Evolutionary conservation across 2,113 vertebrate species (phyloP).

Genomic region (Peromyscus californicus): DNA sequence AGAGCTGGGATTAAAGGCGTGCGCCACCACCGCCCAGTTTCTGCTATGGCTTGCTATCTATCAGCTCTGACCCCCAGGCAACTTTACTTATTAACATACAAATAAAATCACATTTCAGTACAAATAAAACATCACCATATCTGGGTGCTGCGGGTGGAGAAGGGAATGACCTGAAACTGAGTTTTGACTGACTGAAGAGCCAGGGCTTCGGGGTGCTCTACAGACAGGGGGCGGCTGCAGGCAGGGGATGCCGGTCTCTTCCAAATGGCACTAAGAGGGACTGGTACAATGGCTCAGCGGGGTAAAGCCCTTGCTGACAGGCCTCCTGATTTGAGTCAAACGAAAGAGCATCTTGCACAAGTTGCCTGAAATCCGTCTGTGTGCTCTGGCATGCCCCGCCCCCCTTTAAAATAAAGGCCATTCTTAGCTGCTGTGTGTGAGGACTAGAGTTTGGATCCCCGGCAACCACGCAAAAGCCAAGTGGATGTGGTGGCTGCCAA

Average conservation of each 20-base stretch:
- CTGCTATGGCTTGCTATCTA: too few relatives aligned
- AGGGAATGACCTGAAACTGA: neutral
- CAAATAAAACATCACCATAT: too few relatives aligned
- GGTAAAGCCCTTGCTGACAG: neutral
- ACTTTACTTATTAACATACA: too few relatives aligned
- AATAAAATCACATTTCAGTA: too few relatives aligned
- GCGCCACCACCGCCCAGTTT: too few relatives aligned
- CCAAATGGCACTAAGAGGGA: neutral
- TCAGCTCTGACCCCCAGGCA: too few relatives aligned
- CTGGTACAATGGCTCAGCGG: too few relatives aligned
- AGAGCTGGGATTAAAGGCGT: too few relatives aligned
- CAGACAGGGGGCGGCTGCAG: rapidly evolving
- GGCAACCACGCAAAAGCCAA: neutral
- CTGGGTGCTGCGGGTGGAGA: neutral
- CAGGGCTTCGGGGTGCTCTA: neutral
- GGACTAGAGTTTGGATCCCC: neutral
- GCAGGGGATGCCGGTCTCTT: neutral
- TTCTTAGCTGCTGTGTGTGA: neutral
- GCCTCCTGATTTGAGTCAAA: neutral
- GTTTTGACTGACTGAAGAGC: neutral
- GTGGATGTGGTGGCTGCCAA: neutral
- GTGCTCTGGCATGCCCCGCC: neutral
- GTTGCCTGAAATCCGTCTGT: neutral
- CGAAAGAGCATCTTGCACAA: neutral
- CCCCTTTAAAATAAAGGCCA: neutral